A percentile compares a stretch with the other conserved stretches of the same genome.
Evolutionary conservation across 2,113 vertebrate species (phyloP).

Genomic region (Numenius arquata): DNA sequence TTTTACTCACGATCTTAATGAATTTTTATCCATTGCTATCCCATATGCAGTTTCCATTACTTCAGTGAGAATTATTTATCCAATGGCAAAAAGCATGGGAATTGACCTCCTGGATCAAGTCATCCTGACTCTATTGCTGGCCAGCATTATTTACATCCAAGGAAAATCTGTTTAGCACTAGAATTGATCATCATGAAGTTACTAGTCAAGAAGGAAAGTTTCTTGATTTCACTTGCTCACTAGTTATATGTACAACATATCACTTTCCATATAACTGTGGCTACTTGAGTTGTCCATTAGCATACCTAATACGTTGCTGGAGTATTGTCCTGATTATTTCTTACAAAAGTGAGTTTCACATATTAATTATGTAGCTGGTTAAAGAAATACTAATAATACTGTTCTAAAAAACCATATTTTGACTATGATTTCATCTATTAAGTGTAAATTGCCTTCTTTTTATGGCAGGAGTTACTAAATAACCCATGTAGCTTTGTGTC

Average conservation of each 20-base stretch:
- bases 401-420: not conserved
- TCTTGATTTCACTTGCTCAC: not conserved
- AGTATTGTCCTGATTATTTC: not conserved
- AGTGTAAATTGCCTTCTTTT: not conserved
- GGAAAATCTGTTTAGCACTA: not conserved
- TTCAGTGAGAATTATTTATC: not conserved
- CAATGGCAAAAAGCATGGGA: not conserved
- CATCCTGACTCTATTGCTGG: not conserved
- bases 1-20: conserved; percentile 12
- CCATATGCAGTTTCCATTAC: not conserved
- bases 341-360: not conserved
- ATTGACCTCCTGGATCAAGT: not conserved
- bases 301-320: not conserved
- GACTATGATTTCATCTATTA: not conserved
- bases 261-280: not conserved
- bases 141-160: not conserved
- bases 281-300: not conserved
- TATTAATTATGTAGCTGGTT: not conserved
- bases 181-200: not conserved
- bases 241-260: not conserved
- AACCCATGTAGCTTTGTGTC: not conserved
- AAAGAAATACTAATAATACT: not conserved
- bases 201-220: not conserved
- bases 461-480: not conserved
- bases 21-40: not conserved